Conservation (phyloP, 2,888 invertebrate genomes). For the Lordiphosa fenestrarum region DNA sequence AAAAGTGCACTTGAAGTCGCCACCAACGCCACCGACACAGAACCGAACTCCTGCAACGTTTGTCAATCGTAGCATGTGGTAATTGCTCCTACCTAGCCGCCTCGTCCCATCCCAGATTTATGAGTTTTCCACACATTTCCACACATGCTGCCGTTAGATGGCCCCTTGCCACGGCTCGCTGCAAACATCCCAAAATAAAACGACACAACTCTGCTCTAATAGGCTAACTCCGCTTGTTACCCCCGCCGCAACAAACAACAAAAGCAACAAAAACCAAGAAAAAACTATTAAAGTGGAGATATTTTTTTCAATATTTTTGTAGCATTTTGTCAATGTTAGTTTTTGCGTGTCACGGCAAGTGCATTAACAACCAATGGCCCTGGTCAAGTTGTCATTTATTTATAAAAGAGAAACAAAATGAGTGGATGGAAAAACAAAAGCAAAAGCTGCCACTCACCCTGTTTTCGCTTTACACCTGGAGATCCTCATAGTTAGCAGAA, state of each 20-base stretch:
- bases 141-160: slow-evolving; percentile 27
- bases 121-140: slow-evolving; percentile 38
- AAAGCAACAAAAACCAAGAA: no score
- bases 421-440: neutral
- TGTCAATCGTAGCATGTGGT: slow-evolving; percentile 68
- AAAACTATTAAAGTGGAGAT: no score
- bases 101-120: slow-evolving; percentile 43
- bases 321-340: slow-evolving; percentile 5
- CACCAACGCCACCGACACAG: slow-evolving; percentile 23
- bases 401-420: neutral
- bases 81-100: slow-evolving; percentile 52
- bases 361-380: no score
- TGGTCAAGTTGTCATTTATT: slow-evolving; percentile 15
- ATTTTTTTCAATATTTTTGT: neutral
- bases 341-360: slow-evolving; percentile 9
- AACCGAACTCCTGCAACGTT: slow-evolving; percentile 64
- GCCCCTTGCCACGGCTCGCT: slow-evolving; percentile 23
- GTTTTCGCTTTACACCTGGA: no score
- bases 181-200: slow-evolving; percentile 4
- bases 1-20: slow-evolving; percentile 65
- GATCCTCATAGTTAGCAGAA: no score
- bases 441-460: slow-evolving; percentile 1
- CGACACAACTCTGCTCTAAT: no score
- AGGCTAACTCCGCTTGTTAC: no score
- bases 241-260: no score